These are phyloP conservation scores for Pionites leucogaster DNA, from an alignment of 2,113 vertebrate genomes.

Conservation along the genomic window DNA sequence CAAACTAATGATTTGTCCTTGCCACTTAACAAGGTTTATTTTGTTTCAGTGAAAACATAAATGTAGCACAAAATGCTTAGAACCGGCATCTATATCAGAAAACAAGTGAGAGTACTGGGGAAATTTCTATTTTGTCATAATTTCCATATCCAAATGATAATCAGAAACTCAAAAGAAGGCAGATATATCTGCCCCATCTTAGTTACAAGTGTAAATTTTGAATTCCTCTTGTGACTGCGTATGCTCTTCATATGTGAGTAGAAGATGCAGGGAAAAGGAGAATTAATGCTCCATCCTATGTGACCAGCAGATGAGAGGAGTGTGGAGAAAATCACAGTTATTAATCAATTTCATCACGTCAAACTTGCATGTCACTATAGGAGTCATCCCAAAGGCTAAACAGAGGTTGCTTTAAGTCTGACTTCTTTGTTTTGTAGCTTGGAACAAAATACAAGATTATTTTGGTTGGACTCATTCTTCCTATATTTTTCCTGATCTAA, in stretches of 20 bases:
- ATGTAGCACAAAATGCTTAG: not conserved
- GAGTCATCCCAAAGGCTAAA: not conserved
- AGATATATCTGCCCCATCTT: not conserved
- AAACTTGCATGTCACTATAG: not conserved
- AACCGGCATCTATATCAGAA: not conserved
- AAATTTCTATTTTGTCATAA: not conserved
- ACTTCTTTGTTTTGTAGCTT: not conserved
- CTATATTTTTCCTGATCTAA: not conserved
- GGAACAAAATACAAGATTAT: not conserved
- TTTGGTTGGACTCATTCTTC: not conserved
- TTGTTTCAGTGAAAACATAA: not conserved
- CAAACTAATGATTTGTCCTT: slow-evolving; percentile 11
- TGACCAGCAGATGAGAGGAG: not conserved
- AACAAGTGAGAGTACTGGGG: not conserved
- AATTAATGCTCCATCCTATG: not conserved
- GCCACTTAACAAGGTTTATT: not conserved
- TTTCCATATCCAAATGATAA: not conserved
- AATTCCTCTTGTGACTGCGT: not conserved
- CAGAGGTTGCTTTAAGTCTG: not conserved
- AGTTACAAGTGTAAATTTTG: not conserved
- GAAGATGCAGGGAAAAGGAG: not conserved
- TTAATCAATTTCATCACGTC: not conserved
- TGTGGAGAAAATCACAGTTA: not conserved
- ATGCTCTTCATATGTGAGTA: not conserved
- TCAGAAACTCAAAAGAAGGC: not conserved